Percentiles rank a stretch among this genome's conserved stretches.
phyloP scores from a whole-genome alignment of 2,888 invertebrate genomes.

The Embidobia sp. region DNA sequence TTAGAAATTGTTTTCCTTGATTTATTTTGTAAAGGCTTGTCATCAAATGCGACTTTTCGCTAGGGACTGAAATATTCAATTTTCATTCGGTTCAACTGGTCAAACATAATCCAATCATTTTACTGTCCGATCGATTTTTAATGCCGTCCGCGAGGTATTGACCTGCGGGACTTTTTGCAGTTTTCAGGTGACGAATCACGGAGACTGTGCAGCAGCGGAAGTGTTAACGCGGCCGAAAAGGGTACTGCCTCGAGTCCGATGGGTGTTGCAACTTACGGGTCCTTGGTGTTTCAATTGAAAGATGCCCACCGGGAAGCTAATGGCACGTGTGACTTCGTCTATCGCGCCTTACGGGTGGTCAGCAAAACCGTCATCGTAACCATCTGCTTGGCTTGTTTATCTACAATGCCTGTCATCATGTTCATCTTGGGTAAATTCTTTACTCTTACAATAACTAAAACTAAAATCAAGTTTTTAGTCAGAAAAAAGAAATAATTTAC shows the following conservation, averaged over 20 bases:
- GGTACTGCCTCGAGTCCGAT: slow-evolving; percentile 73
- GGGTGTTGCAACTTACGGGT: slow-evolving; percentile 86
- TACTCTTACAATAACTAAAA: too few relatives aligned
- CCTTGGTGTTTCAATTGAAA: slow-evolving; percentile 89
- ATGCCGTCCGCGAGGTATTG: too few relatives aligned
- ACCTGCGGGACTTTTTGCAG: slow-evolving; percentile 77
- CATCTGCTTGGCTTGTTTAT: slow-evolving; percentile 86
- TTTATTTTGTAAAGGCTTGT: too few relatives aligned
- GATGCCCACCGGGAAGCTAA: slow-evolving; percentile 90
- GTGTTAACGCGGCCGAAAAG: slow-evolving; percentile 75
- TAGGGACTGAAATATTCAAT: too few relatives aligned
- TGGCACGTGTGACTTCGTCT: slow-evolving; percentile 88
- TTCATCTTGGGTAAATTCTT: slow-evolving; percentile 87
- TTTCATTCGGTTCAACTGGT: too few relatives aligned
- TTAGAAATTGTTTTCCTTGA: too few relatives aligned
- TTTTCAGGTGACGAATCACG: slow-evolving; percentile 89
- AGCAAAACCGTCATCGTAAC: slow-evolving; percentile 89
- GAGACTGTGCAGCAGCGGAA: slow-evolving; percentile 83
- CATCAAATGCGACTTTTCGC: too few relatives aligned
- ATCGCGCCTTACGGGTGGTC: slow-evolving; percentile 87
- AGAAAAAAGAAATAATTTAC: too few relatives aligned
- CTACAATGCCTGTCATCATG: slow-evolving; percentile 89
- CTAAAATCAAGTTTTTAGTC: too few relatives aligned
- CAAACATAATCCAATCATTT: too few relatives aligned
- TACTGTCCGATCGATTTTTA: background rate